Conservation (phyloP, 64 coral and sea anemone species). For the Platygyra sinensis region DNA sequence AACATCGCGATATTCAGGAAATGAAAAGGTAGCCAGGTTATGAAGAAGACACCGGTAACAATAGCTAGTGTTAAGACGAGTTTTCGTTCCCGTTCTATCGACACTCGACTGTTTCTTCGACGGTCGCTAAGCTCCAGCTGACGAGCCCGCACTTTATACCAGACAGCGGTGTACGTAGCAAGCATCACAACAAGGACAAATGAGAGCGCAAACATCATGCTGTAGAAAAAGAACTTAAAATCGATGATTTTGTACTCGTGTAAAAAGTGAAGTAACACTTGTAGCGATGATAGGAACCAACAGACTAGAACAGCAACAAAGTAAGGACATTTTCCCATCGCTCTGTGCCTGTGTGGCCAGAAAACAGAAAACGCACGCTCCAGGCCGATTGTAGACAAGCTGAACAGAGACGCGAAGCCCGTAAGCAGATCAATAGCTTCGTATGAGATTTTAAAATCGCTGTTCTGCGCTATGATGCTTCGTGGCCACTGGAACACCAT, state of each 20-base stretch:
- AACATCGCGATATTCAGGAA: constrained; percentile 74
- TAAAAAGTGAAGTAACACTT: constrained; percentile 23
- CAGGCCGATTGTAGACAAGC: constrained; percentile 65
- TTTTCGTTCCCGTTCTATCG: constrained; percentile 60
- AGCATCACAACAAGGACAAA: constrained; percentile 59
- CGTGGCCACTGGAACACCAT: constrained; percentile 53
- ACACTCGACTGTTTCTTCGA: neutral
- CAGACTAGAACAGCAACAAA: constrained; percentile 13
- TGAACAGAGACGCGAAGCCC: constrained; percentile 78
- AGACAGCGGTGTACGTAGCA: constrained; percentile 66
- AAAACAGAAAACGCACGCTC: constrained; percentile 78
- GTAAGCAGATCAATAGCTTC: constrained; percentile 64
- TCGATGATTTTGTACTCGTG: constrained; percentile 22
- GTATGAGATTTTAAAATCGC: constrained; percentile 13
- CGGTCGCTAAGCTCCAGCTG: constrained; percentile 15
- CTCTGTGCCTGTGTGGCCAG: constrained; percentile 68
- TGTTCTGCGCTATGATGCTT: neutral
- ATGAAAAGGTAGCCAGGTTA: constrained; percentile 91
- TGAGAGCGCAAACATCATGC: constrained; percentile 67
- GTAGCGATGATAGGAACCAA: constrained; percentile 52
- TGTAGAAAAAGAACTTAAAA: constrained; percentile 59
- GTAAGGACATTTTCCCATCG: constrained; percentile 38
- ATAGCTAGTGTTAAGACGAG: constrained; percentile 70
- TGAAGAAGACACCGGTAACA: constrained; percentile 73
- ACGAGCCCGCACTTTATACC: constrained; percentile 61